Conservation (phyloP, 2,888 invertebrate species). For the Leptopilina syphax region DNA sequence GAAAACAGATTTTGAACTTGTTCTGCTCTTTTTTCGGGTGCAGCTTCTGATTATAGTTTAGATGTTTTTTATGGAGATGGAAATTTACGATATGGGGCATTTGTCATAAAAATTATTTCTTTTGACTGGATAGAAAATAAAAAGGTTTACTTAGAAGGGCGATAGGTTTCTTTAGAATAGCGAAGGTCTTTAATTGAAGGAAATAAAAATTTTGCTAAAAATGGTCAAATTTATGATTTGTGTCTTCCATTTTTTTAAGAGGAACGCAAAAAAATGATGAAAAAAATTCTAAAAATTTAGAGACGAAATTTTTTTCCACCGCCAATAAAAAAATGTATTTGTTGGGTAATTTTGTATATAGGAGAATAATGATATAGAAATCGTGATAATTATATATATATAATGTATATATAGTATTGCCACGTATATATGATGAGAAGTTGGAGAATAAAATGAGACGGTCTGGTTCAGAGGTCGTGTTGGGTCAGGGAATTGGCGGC, state of each 20-base stretch:
- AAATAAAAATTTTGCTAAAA: no score
- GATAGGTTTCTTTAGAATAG: no score
- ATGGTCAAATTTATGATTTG: no score
- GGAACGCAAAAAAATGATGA: no score
- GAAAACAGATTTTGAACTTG: neutral
- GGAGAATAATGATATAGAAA: neutral
- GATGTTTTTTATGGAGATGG: neutral
- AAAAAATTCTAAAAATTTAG: no score
- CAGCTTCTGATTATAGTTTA: neutral
- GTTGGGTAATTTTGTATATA: neutral
- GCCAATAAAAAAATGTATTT: neutral
- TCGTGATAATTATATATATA: slow-evolving; percentile 29
- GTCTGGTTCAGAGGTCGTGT: slow-evolving; percentile 54
- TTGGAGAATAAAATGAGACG: slow-evolving; percentile 47
- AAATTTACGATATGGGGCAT: neutral
- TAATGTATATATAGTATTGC: slow-evolving; percentile 2
- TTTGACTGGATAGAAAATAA: no score
- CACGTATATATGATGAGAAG: slow-evolving; percentile 48
- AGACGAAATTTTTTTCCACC: no score
- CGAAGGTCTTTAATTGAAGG: no score
- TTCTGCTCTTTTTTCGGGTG: neutral
- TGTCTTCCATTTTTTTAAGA: no score
- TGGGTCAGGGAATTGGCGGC: slow-evolving; percentile 49
- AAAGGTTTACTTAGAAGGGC: no score
- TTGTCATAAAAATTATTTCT: slow-evolving; percentile 12